phyloP scores from a whole-genome alignment of 2,888 invertebrate genomes.

The Colostygia pectinataria region DNA sequence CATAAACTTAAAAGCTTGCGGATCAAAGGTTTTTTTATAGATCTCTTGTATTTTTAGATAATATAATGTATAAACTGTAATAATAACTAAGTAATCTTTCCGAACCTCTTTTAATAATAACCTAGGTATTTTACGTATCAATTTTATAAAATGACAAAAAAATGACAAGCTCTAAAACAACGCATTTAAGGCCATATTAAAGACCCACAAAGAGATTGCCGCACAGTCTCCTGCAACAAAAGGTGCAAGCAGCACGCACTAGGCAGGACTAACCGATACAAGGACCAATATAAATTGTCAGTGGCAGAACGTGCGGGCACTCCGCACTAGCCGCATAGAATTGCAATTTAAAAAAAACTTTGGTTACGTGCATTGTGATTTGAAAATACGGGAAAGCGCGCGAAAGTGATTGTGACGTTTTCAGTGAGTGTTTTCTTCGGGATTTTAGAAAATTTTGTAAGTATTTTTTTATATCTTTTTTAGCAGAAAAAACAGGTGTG shows the following conservation, averaged over 20 bases:
- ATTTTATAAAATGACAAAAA: conserved; percentile 3
- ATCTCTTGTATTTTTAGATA: too few species aligned
- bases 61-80: too few species aligned
- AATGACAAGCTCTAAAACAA: conserved; percentile 8
- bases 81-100: neutral
- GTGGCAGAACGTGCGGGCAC: conserved; percentile 51
- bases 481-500: too few species aligned
- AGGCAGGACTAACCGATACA: conserved; percentile 37
- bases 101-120: too few species aligned
- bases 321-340: conserved; percentile 33
- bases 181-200: conserved; percentile 22
- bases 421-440: too few species aligned
- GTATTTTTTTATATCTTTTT: conserved; percentile 3
- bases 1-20: too few species aligned
- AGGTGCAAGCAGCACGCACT: conserved; percentile 23
- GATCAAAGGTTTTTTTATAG: too few species aligned
- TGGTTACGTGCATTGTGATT: too few species aligned
- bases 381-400: too few species aligned
- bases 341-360: neutral
- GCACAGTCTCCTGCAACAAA: conserved; percentile 24
- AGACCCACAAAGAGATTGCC: conserved; percentile 12
- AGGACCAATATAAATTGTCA: conserved; percentile 64
- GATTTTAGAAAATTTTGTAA: conserved; percentile 10
- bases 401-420: too few species aligned
- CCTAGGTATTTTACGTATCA: too few species aligned